Base-by-base conservation (phyloP, 2,113 vertebrate genomes). In the Tragelaphus scriptus region DNA sequence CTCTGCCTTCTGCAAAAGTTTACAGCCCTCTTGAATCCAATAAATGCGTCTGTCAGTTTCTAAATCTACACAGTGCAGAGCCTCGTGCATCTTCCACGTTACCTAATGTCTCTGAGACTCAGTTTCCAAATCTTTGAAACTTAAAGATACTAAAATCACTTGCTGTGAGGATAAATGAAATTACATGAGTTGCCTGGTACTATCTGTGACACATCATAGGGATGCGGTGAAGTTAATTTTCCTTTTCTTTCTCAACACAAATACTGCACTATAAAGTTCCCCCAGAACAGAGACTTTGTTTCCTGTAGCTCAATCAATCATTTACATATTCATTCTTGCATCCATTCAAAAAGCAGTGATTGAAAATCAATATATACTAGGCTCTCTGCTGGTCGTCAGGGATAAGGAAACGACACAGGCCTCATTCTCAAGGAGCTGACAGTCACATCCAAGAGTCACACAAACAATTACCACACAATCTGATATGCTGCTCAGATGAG, bases 21-120 rank as follows among this genome's bases (percentile, higher is more conserved):
- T 97, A 96, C 58, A 91, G 9, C 53, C 89, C 85, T 95, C 95
- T 77, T 36, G 85, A 88, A 97, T 93, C 88, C 53, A 92, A 90
- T 97, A 96, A 97, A 94, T 65, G 47, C 25, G 88, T 95, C 92
- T 97, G 90, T 92, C 88, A 21, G 87, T 90, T 85, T 91, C 89
- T 88, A 91, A 93, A 79, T 90, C 36, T 32, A 81, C 55, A 92
- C 36, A 79, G 21, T 47, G n/a, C 15, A 36, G 79, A 79, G 71
- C 49, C n/a, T 93, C 79, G 61, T 92, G n/a, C 55, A 71, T 97
- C 87, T 90, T 75, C 47, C n/a, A 79, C 3, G 2, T 81, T 6
- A 40, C 75, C 75, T 96, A 63, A 84, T 36, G 44, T 81, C 80
- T 94, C 19, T 14, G 90, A 92, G 47, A 88, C 59, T 97, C 77